Evolutionary conservation across 2,113 vertebrate species (phyloP).

Genomic region (Cyrtonyx montezumae): DNA sequence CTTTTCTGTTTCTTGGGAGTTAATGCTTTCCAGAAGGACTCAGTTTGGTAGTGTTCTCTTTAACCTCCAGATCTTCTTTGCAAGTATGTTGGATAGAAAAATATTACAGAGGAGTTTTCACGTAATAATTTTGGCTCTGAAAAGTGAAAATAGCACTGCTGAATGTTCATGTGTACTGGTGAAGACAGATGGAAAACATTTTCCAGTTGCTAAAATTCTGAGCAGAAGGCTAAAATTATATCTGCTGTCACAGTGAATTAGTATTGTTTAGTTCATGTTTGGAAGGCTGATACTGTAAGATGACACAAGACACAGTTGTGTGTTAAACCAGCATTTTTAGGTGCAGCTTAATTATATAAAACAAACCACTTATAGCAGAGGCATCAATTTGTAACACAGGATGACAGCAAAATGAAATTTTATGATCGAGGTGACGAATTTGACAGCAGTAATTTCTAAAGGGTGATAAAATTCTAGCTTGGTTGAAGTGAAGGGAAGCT

Average conservation of each 20-base stretch:
- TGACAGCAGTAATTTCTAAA: neutral
- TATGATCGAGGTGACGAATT: neutral
- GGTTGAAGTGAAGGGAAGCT: neutral
- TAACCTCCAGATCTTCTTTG: neutral
- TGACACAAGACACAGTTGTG: neutral
- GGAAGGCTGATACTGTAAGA: neutral
- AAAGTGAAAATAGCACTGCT: neutral
- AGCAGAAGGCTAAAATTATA: neutral
- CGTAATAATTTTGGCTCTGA: neutral
- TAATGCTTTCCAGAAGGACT: neutral
- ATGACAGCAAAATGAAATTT: neutral
- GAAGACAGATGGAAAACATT: neutral
- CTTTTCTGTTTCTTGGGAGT: neutral
- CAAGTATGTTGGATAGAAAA: neutral
- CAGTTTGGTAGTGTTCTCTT: neutral
- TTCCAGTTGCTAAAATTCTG: neutral
- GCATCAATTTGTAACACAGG: neutral
- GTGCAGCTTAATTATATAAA: neutral
- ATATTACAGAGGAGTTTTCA: neutral
- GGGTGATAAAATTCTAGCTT: neutral
- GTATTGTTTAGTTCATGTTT: neutral
- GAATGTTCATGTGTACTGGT: neutral
- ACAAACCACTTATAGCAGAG: neutral
- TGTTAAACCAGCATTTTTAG: slow-evolving; percentile 19
- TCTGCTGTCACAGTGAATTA: neutral